phyloP scores from a whole-genome alignment of 92 coral and sea anemone species.

The Diadumene lineata region DNA sequence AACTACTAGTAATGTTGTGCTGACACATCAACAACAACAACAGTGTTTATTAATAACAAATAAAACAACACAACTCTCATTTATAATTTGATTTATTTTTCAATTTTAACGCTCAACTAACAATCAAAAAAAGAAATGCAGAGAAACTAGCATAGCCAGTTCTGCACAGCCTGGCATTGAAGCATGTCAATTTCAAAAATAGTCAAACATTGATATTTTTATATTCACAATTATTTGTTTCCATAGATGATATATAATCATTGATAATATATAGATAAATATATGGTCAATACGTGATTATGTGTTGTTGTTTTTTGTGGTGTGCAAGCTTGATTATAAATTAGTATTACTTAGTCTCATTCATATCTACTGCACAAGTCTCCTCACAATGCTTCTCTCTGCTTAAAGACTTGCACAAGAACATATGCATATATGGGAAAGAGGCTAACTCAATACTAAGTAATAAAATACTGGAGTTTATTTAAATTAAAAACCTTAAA shows the following conservation, averaged over 20 bases:
- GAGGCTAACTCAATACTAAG: no score
- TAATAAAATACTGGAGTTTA: no score
- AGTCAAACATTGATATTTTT: constrained; percentile 10
- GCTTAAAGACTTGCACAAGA: no score
- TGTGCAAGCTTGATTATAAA: not conserved
- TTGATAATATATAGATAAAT: constrained; percentile 12
- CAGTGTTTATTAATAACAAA: not conserved
- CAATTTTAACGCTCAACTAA: not conserved
- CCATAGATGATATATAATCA: not conserved
- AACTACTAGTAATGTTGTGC: no score
- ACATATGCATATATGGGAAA: no score
- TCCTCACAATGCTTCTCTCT: no score
- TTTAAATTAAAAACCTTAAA: not conserved
- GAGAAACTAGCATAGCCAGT: not conserved
- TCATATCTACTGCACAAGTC: no score
- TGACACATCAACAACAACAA: no score
- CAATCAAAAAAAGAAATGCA: not conserved
- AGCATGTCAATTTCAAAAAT: constrained; percentile 9
- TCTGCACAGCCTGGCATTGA: not conserved
- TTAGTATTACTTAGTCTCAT: not conserved
- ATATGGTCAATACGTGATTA: not conserved
- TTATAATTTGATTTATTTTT: not conserved
- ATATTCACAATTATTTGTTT: not conserved
- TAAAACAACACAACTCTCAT: not conserved
- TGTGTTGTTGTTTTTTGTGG: not conserved